phyloP scores from a whole-genome alignment of 2,888 invertebrate genomes.

The Rhaphigaster nebulosa region DNA sequence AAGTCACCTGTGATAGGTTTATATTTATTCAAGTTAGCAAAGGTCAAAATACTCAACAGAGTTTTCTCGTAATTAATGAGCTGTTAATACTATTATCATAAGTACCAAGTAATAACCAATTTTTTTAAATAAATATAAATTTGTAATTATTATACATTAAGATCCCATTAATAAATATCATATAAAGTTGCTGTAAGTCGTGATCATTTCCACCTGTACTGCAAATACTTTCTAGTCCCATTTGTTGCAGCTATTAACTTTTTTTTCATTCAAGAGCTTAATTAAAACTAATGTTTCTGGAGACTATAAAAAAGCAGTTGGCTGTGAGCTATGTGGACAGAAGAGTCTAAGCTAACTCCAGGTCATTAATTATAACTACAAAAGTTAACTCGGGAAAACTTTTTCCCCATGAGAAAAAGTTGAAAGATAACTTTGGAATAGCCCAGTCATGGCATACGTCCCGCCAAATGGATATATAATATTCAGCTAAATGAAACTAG shows the following conservation, averaged over 20 bases:
- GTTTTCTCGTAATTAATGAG: too few relatives aligned
- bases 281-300: slow-evolving; percentile 50
- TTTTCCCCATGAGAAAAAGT: slow-evolving; percentile 50
- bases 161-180: too few relatives aligned
- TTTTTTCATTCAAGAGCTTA: not conserved
- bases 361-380: slow-evolving; percentile 51
- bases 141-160: too few relatives aligned
- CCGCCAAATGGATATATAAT: not conserved
- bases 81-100: too few relatives aligned
- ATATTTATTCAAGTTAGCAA: too few relatives aligned
- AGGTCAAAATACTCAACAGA: too few relatives aligned
- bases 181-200: not conserved
- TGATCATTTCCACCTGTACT: not conserved
- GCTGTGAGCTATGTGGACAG: slow-evolving; percentile 21
- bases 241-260: not conserved
- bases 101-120: too few relatives aligned
- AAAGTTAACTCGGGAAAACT: slow-evolving; percentile 18
- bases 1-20: too few relatives aligned
- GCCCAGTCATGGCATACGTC: not conserved
- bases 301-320: slow-evolving; percentile 28
- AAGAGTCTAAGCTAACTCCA: slow-evolving; percentile 30
- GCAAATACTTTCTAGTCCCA: not conserved
- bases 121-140: too few relatives aligned
- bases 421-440: slow-evolving; percentile 24
- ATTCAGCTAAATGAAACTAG: not conserved